Base-by-base conservation (phyloP, 2,888 invertebrate species). In the Latheticus oryzae region DNA sequence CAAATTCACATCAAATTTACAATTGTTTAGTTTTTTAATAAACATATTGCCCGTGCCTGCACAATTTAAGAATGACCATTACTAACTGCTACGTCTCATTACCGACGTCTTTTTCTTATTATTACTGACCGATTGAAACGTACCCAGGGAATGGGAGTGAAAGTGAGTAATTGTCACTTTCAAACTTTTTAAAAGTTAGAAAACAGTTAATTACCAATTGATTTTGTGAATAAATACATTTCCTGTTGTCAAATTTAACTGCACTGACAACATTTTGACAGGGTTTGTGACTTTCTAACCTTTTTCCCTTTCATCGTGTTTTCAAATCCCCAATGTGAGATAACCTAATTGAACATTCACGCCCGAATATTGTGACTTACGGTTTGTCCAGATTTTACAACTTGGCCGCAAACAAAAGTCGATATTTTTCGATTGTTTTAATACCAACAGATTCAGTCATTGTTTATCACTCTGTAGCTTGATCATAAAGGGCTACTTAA, bases 401-500 rank as follows among this genome's bases (percentile, higher is more conserved):
- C 12, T 32, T 32, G 33, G 33, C 5, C 33, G 33, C 33, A 32
- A 32, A 32, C 33, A 32, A 32, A 32, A 11, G 5, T 32, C 33
- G 33, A 32, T 32, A 32, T 32, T 32, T 32, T 32, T 32, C 33
- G 33, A 32, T 32, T 32, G 33, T 32, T 32, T 32, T 32, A 32
- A 32, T 32, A 32, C 33, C 33, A 32, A 32, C 33, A 32, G 33
- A 32, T 32, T 32, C 33, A 32, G 33, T 32, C 33, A 21, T 21
- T 21, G 23, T 21, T 21, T 21, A 32, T 32, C 33, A 32, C 33
- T 32, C 33, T 32, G 33, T 32, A 32, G 33, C 33, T 32, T 32
- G 33, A 32, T 32, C 33, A 32, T 32, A 32, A 32, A 13, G 33
- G 12, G 5, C 33, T 32, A 32, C 12, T 32, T 32, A 32, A 32